Base-by-base conservation (phyloP, 2,797 vertebrate genomes). In the Notoglanidium macrostoma region DNA sequence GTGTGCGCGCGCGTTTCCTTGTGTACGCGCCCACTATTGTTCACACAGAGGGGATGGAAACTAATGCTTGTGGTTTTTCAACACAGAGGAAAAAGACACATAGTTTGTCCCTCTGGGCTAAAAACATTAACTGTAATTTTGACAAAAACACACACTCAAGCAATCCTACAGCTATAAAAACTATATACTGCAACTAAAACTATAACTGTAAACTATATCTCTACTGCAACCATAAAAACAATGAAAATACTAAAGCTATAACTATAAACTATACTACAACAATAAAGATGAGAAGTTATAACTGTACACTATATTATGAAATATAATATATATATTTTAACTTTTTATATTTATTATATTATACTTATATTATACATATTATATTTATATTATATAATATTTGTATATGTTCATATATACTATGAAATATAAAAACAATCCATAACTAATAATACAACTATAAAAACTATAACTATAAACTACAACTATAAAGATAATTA, bases 11-110 rank as follows among this genome's bases (percentile, higher is more conserved):
- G 51, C 81, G 88, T 93, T 94, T 93, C 87, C 90, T 91, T 93
- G 95, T 95, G 90, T 89, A 77, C 3, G 87, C 92, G 94, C 94
- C 95, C 83, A 87, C 87, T 90, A 94, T 95, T 96, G 94, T 95
- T 95, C 92, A 90, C 91, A 93, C 90, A 92, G 90, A 90, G 90
- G 91, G 91, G 81, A 86, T 84, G 89, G 83, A 88, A 93, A 92
- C 87, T 91, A 90, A 91, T 90, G 89, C 91, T 92, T 94, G 94
- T 86, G 93, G 92, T 93, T 90, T 68, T 88, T 65, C 29, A 84
- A 91, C 91, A 93, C 92, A 91, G 90, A 89, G 89, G 92, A 92
- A 91, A 92, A 92, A 92, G 91, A 90, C 87, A 87, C 65, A 88
- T 63, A 57, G 54, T 73, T 46, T 59, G 61, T 77, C 23, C 70